phyloP scores from a whole-genome alignment of 1,140 invertebrate species.

The Mercenaria mercenaria region DNA sequence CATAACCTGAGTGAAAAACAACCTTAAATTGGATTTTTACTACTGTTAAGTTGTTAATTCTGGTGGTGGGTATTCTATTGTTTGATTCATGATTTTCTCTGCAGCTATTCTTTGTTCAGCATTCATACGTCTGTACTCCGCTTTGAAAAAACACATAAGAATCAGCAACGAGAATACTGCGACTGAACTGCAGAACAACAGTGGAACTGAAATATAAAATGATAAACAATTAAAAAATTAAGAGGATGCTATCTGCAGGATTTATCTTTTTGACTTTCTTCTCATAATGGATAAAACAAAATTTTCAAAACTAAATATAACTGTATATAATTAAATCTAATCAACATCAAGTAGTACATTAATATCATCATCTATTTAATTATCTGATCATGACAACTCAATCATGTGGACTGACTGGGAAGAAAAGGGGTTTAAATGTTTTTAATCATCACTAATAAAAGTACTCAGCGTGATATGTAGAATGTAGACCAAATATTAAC shows the following conservation, averaged over 20 bases:
- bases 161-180: slow-evolving; percentile 70
- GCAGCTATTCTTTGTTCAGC: slow-evolving; percentile 76
- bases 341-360: no score
- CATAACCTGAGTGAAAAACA: not conserved
- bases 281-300: not conserved
- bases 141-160: slow-evolving; percentile 79
- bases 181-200: slow-evolving; percentile 40
- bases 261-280: not conserved
- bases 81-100: slow-evolving; percentile 55
- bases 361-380: no score
- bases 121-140: slow-evolving; percentile 80
- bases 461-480: no score
- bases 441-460: no score
- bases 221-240: no score
- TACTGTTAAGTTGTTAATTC: not conserved
- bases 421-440: no score
- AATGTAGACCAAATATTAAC: no score
- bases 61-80: slow-evolving; percentile 35
- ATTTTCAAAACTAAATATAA: not conserved
- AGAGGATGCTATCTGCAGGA: no score
- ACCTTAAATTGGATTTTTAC: not conserved
- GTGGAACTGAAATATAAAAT: slow-evolving; percentile 56
- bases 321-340: no score
- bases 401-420: no score
- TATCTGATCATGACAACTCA: no score